These are phyloP conservation scores for Yponomeuta malinellus DNA, from an alignment of 2,888 invertebrate genomes.

Conservation along the genomic window DNA sequence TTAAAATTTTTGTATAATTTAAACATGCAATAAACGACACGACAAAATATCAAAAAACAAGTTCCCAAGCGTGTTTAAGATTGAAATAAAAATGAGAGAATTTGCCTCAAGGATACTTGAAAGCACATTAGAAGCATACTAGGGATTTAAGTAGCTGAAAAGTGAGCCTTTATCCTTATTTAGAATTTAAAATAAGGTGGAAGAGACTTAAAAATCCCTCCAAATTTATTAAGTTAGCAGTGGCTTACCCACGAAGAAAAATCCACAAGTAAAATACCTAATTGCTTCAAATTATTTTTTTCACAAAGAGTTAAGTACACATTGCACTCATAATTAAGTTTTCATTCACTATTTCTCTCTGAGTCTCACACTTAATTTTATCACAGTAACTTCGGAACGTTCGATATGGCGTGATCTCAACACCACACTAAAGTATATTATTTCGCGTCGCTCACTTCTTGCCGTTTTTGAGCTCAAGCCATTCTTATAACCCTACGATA, in stretches of 20 bases:
- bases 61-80: not conserved
- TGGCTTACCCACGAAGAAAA: too few species aligned
- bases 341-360: slow-evolving; percentile 2
- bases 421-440: slow-evolving; percentile 61
- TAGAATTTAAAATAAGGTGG: too few species aligned
- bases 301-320: too few species aligned
- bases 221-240: too few species aligned
- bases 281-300: too few species aligned
- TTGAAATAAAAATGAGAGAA: not conserved
- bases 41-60: slow-evolving; percentile 1
- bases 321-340: not conserved
- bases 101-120: not conserved
- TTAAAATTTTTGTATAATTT: slow-evolving; percentile 2
- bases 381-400: slow-evolving; percentile 33
- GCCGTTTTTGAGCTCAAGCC: slow-evolving; percentile 24
- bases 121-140: not conserved
- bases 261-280: too few species aligned
- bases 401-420: slow-evolving; percentile 46
- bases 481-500: slow-evolving; percentile 24
- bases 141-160: too few species aligned
- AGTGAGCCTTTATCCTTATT: too few species aligned
- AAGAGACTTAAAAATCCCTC: too few species aligned
- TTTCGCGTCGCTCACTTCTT: slow-evolving; percentile 40
- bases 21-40: not conserved
- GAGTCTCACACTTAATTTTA: not conserved